phyloP scores from a whole-genome alignment of 2,797 vertebrate species.

The Falco berigora region DNA sequence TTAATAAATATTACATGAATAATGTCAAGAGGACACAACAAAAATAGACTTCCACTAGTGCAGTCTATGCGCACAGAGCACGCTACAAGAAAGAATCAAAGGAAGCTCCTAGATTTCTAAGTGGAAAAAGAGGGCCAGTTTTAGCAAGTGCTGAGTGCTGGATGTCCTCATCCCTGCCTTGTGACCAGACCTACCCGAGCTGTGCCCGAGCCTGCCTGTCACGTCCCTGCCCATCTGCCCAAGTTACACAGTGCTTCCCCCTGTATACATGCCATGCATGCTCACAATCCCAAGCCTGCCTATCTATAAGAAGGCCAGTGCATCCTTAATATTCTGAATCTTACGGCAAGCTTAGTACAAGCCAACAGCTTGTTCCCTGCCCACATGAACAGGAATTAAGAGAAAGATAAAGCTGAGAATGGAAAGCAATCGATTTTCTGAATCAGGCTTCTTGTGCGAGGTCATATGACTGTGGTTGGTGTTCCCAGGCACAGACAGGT shows the following conservation, averaged over 20 bases:
- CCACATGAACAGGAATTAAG: not conserved
- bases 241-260: accelerated
- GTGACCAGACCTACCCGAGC: not conserved
- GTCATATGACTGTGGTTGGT: not conserved
- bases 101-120: not conserved
- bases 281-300: not conserved
- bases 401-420: not conserved
- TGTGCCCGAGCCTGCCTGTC: accelerated
- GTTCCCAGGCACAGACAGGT: not conserved
- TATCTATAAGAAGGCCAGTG: not conserved
- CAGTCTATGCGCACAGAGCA: accelerated
- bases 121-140: not conserved
- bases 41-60: not conserved
- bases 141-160: not conserved
- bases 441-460: not conserved
- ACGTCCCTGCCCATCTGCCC: not conserved
- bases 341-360: not conserved
- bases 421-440: not conserved
- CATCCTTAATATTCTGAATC: not conserved
- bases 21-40: not conserved
- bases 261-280: accelerated
- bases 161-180: not conserved
- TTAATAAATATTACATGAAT: slow-evolving; percentile 4
- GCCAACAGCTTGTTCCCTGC: not conserved
- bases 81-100: not conserved